A percentile compares a stretch with the other conserved stretches of the same genome.
phyloP scores from a whole-genome alignment of 2,888 invertebrate genomes.

The Heliconius cydno region DNA sequence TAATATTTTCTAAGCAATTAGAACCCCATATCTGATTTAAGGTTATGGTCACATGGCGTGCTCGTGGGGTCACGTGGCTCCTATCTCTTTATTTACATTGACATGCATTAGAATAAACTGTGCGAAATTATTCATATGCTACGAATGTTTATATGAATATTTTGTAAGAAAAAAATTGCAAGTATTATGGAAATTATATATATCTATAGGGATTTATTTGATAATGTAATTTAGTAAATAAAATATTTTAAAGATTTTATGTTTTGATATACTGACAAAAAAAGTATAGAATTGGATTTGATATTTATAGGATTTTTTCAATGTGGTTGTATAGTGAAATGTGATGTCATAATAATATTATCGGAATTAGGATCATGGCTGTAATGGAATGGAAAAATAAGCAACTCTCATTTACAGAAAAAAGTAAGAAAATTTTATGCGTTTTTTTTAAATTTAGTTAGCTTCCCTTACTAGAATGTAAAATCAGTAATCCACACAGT shows the following conservation, averaged over 20 bases:
- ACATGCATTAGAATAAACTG: conserved; percentile 66
- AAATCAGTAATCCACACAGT: not conserved
- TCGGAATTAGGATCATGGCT: not conserved
- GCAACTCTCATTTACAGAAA: not conserved
- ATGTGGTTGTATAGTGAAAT: not conserved
- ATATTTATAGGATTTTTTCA: not conserved
- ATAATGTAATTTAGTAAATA: not conserved
- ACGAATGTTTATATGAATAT: conserved; percentile 11
- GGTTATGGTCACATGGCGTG: conserved; percentile 71
- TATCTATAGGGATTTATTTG: not conserved
- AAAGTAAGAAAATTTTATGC: not conserved
- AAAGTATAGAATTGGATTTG: not conserved
- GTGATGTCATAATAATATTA: not conserved
- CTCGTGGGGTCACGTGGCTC: conserved; percentile 75
- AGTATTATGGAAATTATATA: not conserved
- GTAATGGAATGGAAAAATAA: not conserved
- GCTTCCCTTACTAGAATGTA: not conserved
- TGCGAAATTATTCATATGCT: conserved; percentile 59
- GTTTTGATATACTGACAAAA: not conserved
- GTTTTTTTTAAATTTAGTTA: not conserved
- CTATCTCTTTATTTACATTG: conserved; percentile 78
- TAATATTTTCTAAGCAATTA: conserved; percentile 81
- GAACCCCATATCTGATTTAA: conserved; percentile 79
- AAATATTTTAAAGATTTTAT: too few relatives aligned
- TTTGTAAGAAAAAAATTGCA: not conserved